Evolutionary conservation across 2,113 vertebrate genomes (phyloP), one percentile per base, ranked within the genome.

Genomic region (Garra rufa): DNA sequence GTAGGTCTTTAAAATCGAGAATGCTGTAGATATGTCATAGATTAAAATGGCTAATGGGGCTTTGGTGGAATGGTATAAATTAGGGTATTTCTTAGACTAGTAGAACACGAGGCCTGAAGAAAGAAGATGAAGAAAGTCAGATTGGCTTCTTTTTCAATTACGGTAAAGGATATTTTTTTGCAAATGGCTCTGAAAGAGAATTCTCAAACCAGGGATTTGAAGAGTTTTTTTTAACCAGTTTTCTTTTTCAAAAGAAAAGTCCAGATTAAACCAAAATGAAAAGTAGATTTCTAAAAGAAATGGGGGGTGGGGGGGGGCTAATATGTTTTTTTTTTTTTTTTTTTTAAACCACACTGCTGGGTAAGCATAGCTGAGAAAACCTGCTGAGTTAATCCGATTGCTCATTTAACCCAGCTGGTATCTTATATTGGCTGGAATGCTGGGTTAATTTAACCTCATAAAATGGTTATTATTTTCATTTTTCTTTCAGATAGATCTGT

Each of bases 41-140:
- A 80, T 65, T 65, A 67, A 65, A 80, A 19, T 21, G 77, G 17
- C 14, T 15, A 80, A 43, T 65, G 43, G 55, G 4, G 24, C 41
- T 79, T 80, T 48, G 10, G 43, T 19, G 44, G 55, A 13, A 44
- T 44, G 44, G 28, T 61, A 78, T 61, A 24, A 79, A 21, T 44
- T 44, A 13, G 21, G 55, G 9, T 6, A 61, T 61, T 26, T 26
- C 7, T 5, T 61, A 44, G 55, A 63, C 41, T 44, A 8, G 19
- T 26, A 44, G 38, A 44, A 43, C 21, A 61, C 5, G n/a, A 43
- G 14, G n/a, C 7, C 76, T 1, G 6, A 21, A 14, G 57, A 7
- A 38, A 38, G 11, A 24, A 38, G 41, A 21, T 57, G 7, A 38
- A 38, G 11, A 24, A 38, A 57, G 13, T 76, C 21, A 41, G 28